Base-by-base conservation (phyloP, 2,797 vertebrate species). In the Phoxinus dragarum region DNA sequence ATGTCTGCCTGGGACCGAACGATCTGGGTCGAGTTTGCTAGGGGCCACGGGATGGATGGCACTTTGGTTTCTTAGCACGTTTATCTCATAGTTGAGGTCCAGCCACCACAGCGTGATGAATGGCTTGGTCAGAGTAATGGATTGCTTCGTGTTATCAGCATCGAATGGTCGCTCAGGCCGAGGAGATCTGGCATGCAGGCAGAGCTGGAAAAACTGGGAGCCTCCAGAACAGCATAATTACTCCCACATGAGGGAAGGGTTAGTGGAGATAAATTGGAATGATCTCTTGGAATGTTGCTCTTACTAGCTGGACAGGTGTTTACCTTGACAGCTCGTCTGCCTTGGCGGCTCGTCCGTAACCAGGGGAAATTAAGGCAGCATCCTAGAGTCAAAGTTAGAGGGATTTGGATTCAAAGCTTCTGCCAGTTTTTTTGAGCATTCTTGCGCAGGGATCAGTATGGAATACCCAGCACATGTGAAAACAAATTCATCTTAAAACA, bases 221-320 rank as follows among this genome's bases (percentile, higher is more conserved):
- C 88, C 87, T 89, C 17, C 61, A 88, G 78, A 90, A 81, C 90
- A 81, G 86, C 59, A 36, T 90, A 91, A 90, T 91, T 89, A 88
- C 80, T 86, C 90, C 86, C 74, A 16, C 6, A 52, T 71, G 88
- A 75, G 42, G 54, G 31, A 69, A 80, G 86, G 66, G 80, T 86
- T 86, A 86, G 83, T 76, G 6, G 84, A 87, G 90, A 89, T 88
- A 82, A 88, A 90, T 89, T 82, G 67, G 81, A 73, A 84, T 76
- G 87, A 84, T 89, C 40, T 81, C 56, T 44, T 27, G 79, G 61
- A 88, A 82, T 75, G 88, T 81, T 85, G 87, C 88, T 86, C 73
- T 84, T 86, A 49, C 81, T 47, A 36, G 78, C 81, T 21, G 61
- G 87, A 85, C 89, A 90, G 88, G 85, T 88, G 88, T 90, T 87